These are phyloP conservation scores for Bryconaethiops microstoma DNA, from an alignment of 2,797 vertebrate genomes.

Conservation along the genomic window DNA sequence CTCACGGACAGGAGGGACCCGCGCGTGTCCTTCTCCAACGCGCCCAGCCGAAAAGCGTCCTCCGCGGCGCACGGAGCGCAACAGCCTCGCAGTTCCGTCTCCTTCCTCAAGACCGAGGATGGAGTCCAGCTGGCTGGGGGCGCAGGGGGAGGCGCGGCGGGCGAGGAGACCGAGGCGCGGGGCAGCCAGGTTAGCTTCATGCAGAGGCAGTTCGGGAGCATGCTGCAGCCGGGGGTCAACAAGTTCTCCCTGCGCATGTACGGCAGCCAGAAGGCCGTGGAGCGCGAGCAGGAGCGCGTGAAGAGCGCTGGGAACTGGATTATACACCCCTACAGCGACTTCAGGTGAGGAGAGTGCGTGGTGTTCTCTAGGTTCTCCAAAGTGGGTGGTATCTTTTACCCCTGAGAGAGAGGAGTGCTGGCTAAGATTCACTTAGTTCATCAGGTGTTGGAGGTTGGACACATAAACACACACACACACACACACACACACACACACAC, in stretches of 20 bases:
- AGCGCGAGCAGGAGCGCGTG: conserved; percentile 93
- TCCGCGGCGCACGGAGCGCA: conserved; percentile 75
- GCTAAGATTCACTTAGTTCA: too few species aligned
- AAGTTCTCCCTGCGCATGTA: conserved; percentile 99
- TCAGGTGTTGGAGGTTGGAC: too few species aligned
- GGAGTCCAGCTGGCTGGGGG: conserved; percentile 72
- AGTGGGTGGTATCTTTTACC: too few species aligned
- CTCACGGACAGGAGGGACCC: conserved; percentile 80
- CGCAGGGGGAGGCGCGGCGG: conserved; percentile 76
- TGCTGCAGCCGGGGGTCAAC: conserved; percentile 98
- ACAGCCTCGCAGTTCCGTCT: conserved; percentile 82
- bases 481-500: too few species aligned
- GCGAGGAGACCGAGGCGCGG: conserved; percentile 81
- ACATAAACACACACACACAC: too few species aligned
- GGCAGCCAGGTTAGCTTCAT: conserved; percentile 92
- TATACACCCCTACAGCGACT: conserved; percentile 99
- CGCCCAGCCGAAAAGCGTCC: conserved; percentile 82
- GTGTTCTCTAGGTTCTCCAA: too few species aligned
- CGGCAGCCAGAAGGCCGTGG: conserved; percentile 95
- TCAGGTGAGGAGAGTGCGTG: conserved; percentile 81
- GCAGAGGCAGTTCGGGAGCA: conserved; percentile 94
- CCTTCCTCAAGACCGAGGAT: conserved; percentile 82
- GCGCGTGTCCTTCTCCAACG: conserved; percentile 83
- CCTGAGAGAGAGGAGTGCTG: too few species aligned
- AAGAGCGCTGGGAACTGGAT: conserved; percentile 98